A percentile compares a stretch with the other conserved stretches of the same genome.
phyloP scores from a whole-genome alignment of 2,888 invertebrate genomes.

The Agonum fuliginosum region DNA sequence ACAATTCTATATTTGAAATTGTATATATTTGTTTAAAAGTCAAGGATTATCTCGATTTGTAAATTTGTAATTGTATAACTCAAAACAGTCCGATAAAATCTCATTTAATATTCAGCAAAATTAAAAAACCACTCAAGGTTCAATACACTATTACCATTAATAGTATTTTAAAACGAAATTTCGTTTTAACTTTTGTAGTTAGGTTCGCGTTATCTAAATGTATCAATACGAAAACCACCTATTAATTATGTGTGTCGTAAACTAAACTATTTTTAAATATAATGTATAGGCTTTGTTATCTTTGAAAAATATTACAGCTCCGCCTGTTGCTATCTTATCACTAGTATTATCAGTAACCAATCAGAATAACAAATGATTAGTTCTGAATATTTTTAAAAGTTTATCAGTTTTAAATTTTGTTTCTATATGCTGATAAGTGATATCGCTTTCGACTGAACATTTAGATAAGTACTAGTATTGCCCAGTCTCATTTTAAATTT shows the following conservation, averaged over 20 bases:
- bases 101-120: conserved; percentile 39
- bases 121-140: conserved; percentile 33
- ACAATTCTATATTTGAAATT: conserved; percentile 26
- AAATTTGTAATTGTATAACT: conserved; percentile 37
- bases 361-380: conserved; percentile 53
- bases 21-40: conserved; percentile 42
- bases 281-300: conserved; percentile 48
- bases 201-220: conserved; percentile 11
- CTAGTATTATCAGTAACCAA: conserved; percentile 36
- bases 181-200: background rate
- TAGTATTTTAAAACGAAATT: conserved; percentile 28
- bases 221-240: conserved; percentile 42
- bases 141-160: conserved; percentile 15
- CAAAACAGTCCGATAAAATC: conserved; percentile 38
- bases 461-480: conserved; percentile 3
- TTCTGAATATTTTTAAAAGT: conserved; percentile 51
- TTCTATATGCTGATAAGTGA: conserved; percentile 40
- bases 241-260: conserved; percentile 38
- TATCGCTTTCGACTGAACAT: conserved; percentile 17
- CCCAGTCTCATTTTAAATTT: background rate
- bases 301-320: conserved; percentile 37
- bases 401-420: conserved; percentile 49
- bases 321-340: conserved; percentile 48
- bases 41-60: conserved; percentile 31
- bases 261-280: conserved; percentile 41